These are phyloP conservation scores for Delichon dasypus DNA, from an alignment of 2,797 vertebrate genomes.

Conservation along the genomic window DNA sequence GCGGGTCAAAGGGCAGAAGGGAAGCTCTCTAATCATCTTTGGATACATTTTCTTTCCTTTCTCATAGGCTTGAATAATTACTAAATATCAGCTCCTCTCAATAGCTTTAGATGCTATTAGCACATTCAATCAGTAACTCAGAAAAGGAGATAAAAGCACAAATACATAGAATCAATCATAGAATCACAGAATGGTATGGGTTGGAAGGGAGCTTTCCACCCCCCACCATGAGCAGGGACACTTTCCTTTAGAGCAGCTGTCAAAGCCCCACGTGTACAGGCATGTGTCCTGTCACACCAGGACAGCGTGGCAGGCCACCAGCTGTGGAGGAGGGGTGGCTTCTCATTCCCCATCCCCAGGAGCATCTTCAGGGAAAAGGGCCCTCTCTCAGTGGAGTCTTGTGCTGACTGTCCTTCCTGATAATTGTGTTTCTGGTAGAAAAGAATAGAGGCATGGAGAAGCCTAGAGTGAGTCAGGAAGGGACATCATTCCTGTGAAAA, in stretches of 20 bases:
- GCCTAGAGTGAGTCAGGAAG: not conserved
- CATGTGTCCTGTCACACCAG: not conserved
- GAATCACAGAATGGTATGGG: not conserved
- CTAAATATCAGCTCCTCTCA: not conserved
- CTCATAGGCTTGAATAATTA: not conserved
- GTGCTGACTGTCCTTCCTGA: not conserved
- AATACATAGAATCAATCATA: not conserved
- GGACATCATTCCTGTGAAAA: not conserved
- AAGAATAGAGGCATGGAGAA: not conserved
- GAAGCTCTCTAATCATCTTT: not conserved
- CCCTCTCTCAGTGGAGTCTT: too few species aligned
- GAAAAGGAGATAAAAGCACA: not conserved
- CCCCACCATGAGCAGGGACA: not conserved
- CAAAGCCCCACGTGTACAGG: not conserved
- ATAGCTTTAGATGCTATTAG: not conserved
- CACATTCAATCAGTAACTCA: not conserved
- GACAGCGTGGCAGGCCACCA: not conserved
- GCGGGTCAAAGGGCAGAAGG: not conserved
- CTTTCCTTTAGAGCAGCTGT: not conserved
- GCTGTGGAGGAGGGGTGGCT: not conserved
- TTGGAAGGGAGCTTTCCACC: not conserved
- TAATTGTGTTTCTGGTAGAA: not conserved
- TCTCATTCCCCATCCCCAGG: not conserved
- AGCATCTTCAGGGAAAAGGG: not conserved
- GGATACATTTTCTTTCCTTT: not conserved